phyloP scores from a whole-genome alignment of 2,113 vertebrate species.

The Melanerpes formicivorus region DNA sequence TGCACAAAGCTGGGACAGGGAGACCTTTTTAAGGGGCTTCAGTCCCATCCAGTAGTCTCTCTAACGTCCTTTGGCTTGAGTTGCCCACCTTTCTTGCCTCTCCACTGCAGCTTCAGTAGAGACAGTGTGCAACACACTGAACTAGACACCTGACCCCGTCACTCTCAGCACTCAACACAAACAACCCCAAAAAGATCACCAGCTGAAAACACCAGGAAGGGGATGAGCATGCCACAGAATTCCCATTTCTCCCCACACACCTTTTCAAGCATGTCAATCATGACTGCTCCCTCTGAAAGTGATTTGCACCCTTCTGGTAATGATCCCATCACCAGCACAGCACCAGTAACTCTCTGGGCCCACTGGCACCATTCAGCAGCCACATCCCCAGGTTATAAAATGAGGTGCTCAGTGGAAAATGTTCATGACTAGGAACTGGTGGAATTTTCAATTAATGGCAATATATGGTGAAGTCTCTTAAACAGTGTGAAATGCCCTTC shows the following conservation, averaged over 20 bases:
- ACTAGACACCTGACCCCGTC: not conserved
- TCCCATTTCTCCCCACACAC: not conserved
- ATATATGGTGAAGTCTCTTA: conserved; percentile 53
- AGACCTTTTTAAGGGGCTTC: not conserved
- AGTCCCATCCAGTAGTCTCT: not conserved
- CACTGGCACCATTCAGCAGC: not conserved
- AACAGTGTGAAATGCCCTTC: conserved; percentile 61
- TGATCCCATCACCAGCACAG: not conserved
- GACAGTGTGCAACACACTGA: accelerated
- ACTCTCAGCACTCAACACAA: not conserved
- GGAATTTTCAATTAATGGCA: conserved; percentile 57
- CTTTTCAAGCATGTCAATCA: not conserved
- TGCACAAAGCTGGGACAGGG: not conserved
- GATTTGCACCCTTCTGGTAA: conserved; percentile 23
- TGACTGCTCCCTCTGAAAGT: not conserved
- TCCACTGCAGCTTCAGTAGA: not conserved
- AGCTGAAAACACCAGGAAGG: not conserved
- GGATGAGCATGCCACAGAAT: not conserved
- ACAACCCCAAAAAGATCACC: accelerated
- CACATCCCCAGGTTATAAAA: not conserved
- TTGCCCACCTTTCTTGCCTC: not conserved
- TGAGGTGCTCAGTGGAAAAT: conserved; percentile 48
- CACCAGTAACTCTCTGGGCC: conserved; percentile 4
- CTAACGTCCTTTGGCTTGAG: not conserved
- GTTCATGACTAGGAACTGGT: conserved; percentile 45